Conservation (phyloP, 2,888 invertebrate species). For the Itoplectis maculator region DNA sequence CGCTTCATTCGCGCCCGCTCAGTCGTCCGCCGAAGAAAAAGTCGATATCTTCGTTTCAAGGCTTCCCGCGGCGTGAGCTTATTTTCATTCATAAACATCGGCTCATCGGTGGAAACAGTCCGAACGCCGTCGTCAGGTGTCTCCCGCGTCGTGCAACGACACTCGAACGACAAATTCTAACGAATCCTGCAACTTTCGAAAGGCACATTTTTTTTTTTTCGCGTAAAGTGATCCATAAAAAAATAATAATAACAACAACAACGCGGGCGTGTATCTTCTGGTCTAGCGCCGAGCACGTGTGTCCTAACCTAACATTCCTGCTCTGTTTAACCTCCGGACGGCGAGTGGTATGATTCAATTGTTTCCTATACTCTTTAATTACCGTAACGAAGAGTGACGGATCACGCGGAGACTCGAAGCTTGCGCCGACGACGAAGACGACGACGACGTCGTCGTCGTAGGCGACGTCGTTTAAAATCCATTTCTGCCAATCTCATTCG, state of each 20-base stretch:
- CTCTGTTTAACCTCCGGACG: conserved; percentile 31
- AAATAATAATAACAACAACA: not conserved
- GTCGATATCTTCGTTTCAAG: conserved; percentile 1
- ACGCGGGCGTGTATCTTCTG: not conserved
- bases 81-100: conserved; percentile 9
- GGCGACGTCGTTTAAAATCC: conserved; percentile 33
- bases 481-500: conserved; percentile 17
- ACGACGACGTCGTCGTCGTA: not conserved
- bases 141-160: not conserved
- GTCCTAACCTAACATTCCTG: conserved; percentile 39
- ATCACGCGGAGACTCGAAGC: conserved; percentile 61
- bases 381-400: conserved; percentile 62
- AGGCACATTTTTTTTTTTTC: no score
- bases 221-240: not conserved
- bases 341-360: conserved; percentile 54
- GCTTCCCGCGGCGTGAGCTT: not conserved
- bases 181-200: no score
- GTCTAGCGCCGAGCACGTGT: not conserved
- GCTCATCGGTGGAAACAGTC: not conserved
- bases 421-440: no score
- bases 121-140: not conserved
- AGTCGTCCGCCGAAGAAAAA: not conserved
- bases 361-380: conserved; percentile 60
- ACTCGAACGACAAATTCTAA: no score
- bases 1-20: not conserved